Base-by-base conservation (phyloP, 2,888 invertebrate genomes). In the Pomacea canaliculata region DNA sequence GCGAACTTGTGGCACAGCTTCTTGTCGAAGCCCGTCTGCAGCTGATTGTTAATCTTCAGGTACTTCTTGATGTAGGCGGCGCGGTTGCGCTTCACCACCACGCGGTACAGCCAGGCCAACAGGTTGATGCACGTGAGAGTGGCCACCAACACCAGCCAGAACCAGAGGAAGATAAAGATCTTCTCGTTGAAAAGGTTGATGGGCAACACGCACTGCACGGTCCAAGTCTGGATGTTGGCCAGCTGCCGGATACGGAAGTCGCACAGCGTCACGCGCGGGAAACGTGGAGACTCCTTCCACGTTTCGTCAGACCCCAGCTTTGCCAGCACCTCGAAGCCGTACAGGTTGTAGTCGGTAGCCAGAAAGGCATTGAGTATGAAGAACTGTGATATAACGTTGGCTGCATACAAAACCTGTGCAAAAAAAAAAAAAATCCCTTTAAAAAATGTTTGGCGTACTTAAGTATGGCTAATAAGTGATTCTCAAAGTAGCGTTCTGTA, bases 131-230 rank as follows among this genome's bases (percentile, higher is more conserved):
- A 80, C 46, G 86, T 84, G 13, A 83, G 72, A 8, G 84, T 62
- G 48, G 85, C 81, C 0, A 88, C 81, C 12, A 88, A 78, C 4
- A 87, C 85, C 27, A 87, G 78, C 88, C 88, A 88, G 77, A 88
- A 88, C 88, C 87, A 88, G 49, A 88, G 80, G 77, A 88, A 86
- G n/a, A 88, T 84, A 79, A 88, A 88, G 71, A 88, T 87, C 80
- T 88, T 88, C 78, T 87, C 87, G 79, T 87, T 88, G 79, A 87
- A 88, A 37, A 88, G 81, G 78, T 88, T 88, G 71, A 88, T 87
- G 12, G 88, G 87, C 67, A 87, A 81, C 18, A 87, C 87, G 79
- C 87, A 87, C 74, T 87, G 88, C 10, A 88, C 87, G 9, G 87
- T 87, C 85, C 85, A 87, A 46, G 85, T 80, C 70, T 87, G 87